Evolutionary conservation across 2,113 vertebrate species (phyloP).

Genomic region (Hippocampus guttulatus): DNA sequence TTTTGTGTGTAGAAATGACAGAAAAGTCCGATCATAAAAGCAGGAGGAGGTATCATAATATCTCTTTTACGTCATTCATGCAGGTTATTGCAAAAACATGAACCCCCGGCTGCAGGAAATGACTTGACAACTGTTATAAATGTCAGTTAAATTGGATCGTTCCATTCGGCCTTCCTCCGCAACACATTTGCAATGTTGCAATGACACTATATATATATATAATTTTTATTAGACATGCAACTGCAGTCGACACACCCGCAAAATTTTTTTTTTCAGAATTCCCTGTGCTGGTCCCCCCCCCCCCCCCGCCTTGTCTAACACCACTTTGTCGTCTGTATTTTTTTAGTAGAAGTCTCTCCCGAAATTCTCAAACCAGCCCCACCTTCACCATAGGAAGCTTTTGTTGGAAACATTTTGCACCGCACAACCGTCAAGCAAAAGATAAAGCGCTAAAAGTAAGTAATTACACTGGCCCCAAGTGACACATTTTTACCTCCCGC

Average conservation of each 20-base stretch:
- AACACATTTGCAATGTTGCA: constrained; percentile 41
- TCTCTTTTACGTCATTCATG: constrained; percentile 68
- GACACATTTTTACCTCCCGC: background rate
- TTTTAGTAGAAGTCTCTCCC: background rate
- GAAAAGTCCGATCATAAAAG: constrained; percentile 19
- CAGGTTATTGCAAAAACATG: constrained; percentile 70
- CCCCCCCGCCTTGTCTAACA: constrained; percentile 6
- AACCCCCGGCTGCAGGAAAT: constrained; percentile 68
- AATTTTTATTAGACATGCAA: no score
- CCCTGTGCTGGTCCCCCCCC: no score
- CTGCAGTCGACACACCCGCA: no score
- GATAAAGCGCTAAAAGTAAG: no score
- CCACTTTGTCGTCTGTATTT: background rate
- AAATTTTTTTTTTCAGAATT: constrained; percentile 6
- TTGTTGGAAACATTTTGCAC: background rate
- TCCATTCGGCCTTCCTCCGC: constrained; percentile 4
- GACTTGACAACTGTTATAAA: constrained; percentile 72
- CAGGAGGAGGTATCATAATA: constrained; percentile 68
- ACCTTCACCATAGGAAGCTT: background rate
- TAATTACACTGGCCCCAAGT: no score
- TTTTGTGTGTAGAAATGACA: constrained; percentile 3
- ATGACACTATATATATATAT: background rate
- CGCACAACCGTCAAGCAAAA: no score
- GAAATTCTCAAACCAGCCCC: background rate
- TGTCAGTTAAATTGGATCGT: constrained; percentile 59